Percentiles rank a stretch among this genome's conserved stretches.
These are phyloP conservation scores for Pyralis farinalis DNA, from an alignment of 2,888 invertebrate species.

Conservation along the genomic window DNA sequence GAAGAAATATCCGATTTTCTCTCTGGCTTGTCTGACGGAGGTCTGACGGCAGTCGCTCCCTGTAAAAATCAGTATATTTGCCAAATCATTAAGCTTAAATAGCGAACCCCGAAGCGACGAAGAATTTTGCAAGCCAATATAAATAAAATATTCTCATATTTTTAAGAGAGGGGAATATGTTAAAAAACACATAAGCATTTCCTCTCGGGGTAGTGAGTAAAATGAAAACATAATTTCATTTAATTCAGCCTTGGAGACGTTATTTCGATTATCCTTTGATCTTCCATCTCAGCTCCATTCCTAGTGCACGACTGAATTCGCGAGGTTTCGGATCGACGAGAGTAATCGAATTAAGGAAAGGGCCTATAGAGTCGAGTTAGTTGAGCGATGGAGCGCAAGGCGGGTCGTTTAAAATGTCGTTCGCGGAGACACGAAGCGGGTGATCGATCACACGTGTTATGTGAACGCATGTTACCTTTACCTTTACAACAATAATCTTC, in stretches of 20 bases:
- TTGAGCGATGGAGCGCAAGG: conserved; percentile 44
- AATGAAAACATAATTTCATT: conserved; percentile 44
- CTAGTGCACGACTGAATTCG: conserved; percentile 37
- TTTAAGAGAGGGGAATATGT: no score
- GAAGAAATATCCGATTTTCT: no score
- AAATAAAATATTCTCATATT: no score
- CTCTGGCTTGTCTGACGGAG: no score
- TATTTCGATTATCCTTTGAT: conserved; percentile 55
- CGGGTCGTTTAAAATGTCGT: conserved; percentile 35
- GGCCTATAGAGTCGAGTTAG: conserved; percentile 39
- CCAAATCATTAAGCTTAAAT: no score
- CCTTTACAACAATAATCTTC: conserved; percentile 28
- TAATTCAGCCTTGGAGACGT: conserved; percentile 43
- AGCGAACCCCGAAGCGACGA: no score
- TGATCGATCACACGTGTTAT: conserved; percentile 39
- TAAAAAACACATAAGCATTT: conserved; percentile 14
- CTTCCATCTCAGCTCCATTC: conserved; percentile 41
- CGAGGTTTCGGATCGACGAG: conserved; percentile 38
- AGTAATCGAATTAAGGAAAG: conserved; percentile 52
- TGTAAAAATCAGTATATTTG: no score
- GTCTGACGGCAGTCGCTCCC: no score
- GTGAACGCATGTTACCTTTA: conserved; percentile 23
- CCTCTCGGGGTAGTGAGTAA: conserved; percentile 29
- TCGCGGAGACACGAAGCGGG: conserved; percentile 27
- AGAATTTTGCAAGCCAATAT: no score